Evolutionary conservation across 2,888 invertebrate genomes (phyloP), one percentile per base, ranked within the genome.

Genomic region (Tenthredo notha): DNA sequence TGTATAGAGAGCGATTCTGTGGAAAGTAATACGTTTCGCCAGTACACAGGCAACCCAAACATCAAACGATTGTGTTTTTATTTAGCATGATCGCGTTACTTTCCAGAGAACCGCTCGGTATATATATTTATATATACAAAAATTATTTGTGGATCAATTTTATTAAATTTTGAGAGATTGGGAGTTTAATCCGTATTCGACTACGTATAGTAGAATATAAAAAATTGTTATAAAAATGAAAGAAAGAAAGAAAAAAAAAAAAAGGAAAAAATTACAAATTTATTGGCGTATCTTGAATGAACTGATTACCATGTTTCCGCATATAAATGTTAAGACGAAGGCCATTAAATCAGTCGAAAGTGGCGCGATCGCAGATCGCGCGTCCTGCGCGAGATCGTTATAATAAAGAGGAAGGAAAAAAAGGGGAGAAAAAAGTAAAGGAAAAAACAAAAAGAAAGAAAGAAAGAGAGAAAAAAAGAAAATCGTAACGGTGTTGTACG

Each of bases 231-330:
- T n/a, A n/a, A n/a, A n/a, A n/a, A n/a, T n/a, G n/a, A n/a, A 37
- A n/a, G 12, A 54, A 47, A 75, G 29, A 21, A 50, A 1, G 0
- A 47, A 33, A 33, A n/a, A 18, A 77, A 2, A 58, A 2, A 21
- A 10, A 29, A n/a, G 47, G 15, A 29, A 78, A 21, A 80, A 80
- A 78, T 85, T 87, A 87, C 86, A 86, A 85, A 87, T 88, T 89
- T 87, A 89, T 88, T 86, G 87, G 87, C 88, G 88, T 88, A 88
- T 88, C 87, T 87, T 87, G 86, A 88, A 86, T 87, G 84, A 87
- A 86, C 86, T 86, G 88, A 88, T 89, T 88, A 88, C 86, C 87
- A 86, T 86, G 85, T 85, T 88, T 88, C 86, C 86, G 72, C 21
- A 87, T 77, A 77, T 61, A 80, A 80, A 80, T 80, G 80, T 80